These are phyloP conservation scores for Pavo muticus DNA, from an alignment of 2,113 vertebrate species.

Conservation along the genomic window DNA sequence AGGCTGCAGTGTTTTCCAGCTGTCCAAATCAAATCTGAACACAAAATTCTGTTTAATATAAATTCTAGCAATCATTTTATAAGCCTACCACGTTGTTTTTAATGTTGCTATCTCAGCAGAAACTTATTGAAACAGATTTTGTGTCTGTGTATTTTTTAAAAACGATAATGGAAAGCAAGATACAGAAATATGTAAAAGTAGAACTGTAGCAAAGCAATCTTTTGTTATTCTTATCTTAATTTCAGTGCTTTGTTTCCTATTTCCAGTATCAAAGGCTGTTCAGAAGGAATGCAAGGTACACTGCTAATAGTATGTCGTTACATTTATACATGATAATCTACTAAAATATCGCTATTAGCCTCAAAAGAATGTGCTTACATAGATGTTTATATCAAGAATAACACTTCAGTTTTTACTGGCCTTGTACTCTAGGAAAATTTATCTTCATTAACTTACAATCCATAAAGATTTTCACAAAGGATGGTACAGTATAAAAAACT, in stretches of 20 bases:
- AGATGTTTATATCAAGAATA: neutral
- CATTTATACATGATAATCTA: neutral
- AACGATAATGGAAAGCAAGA: neutral
- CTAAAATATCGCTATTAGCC: neutral
- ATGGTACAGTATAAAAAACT: neutral
- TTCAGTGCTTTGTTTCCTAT: neutral
- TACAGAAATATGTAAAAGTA: neutral
- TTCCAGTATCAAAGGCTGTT: neutral
- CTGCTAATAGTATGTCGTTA: neutral
- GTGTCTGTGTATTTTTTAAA: neutral
- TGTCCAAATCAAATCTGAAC: neutral
- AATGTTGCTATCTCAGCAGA: neutral
- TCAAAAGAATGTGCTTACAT: neutral
- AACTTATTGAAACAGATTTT: neutral
- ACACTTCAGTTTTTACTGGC: neutral
- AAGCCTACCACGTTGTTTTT: neutral
- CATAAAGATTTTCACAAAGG: neutral
- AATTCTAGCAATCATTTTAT: neutral
- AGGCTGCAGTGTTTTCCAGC: neutral
- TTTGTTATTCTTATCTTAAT: neutral
- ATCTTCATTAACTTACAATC: neutral
- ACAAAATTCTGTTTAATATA: neutral
- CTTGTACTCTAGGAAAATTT: neutral
- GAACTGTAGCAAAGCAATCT: fast-evolving
- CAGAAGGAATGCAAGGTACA: neutral